Conservation (phyloP, 2,797 vertebrate genomes). For the Oceanodroma leucorhoa region DNA sequence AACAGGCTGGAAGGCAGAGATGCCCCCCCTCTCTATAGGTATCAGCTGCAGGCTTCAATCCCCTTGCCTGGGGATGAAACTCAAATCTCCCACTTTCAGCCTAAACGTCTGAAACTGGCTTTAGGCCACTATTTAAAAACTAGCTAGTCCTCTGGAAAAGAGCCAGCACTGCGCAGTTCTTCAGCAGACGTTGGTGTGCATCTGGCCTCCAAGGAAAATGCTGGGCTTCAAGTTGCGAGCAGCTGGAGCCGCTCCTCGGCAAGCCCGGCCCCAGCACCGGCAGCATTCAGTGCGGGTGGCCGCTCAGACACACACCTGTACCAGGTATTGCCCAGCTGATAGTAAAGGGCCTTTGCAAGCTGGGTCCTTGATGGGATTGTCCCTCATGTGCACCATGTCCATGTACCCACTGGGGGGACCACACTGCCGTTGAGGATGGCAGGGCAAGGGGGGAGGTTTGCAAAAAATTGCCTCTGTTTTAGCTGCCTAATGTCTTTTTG, state of each 20-base stretch:
- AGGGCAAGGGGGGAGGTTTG: neutral
- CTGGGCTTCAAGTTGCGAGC: neutral
- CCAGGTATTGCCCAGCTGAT: neutral
- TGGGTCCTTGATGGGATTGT: neutral
- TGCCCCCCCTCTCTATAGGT: neutral
- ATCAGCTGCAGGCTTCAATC: neutral
- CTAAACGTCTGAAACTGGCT: neutral
- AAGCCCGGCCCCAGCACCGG: neutral
- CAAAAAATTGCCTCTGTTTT: neutral
- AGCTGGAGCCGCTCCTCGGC: neutral
- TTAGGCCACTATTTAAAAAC: neutral
- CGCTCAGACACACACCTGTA: neutral
- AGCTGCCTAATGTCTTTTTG: neutral
- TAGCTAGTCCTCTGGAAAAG: neutral
- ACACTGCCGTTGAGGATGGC: rapidly evolving
- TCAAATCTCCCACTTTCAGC: neutral
- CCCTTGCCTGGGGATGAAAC: neutral
- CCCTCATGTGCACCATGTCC: rapidly evolving
- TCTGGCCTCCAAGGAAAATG: neutral
- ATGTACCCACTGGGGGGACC: rapidly evolving
- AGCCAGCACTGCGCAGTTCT: neutral
- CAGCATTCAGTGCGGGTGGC: rapidly evolving
- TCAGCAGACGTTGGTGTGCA: neutral
- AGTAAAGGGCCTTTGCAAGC: neutral
- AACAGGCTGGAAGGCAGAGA: neutral